Base-by-base conservation (phyloP, 2,113 vertebrate species). In the Apodemus sylvaticus region DNA sequence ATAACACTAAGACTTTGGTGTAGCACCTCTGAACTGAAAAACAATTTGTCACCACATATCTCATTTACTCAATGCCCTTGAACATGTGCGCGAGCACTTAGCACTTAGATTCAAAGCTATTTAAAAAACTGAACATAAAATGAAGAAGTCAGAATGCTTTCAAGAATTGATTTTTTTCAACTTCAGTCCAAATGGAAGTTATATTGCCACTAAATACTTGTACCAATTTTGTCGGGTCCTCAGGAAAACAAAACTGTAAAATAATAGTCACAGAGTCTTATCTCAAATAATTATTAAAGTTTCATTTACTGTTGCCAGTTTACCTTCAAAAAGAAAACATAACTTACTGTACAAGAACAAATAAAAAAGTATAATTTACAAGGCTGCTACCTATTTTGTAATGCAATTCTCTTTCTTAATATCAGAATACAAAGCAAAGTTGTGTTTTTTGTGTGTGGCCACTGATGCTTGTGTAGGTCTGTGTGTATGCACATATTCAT, bases 71-170 rank as follows among this genome's bases (percentile, higher is more conserved):
- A 91, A 48, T 36, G 7, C 39, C 42, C 24, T 86, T 79, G 45
- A 68, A 31, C 22, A 10, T 53, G n/a, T 29, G 5, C 9, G 10
- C 19, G 48, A 74, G 29, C 14, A 48, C 53, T 45, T 88, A 58
- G 16, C 55, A 58, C 60, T 1, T 17, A 58, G 55, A 82, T 39
- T 73, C 31, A 26, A 55, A 86, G 7, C 26, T 70, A 58, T 26
- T 20, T 5, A n/a, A 90, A 87, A 34, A 71, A 11, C 31, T 68
- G 51, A 86, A 1, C 53, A 73, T 51, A 83, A 83, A 83, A 86
- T 82, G 34, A 95, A 34, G 64, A 90, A 92, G 4, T 51, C 45
- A 81, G 64, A 87, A 48, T 74, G 29, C 92, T 16, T 85, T 79
- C 82, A 89, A 48, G 55, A 93, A 62, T 10, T 51, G 16, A 85